Base-by-base conservation (phyloP, 2,113 vertebrate species). In the Nesogale talazaci region DNA sequence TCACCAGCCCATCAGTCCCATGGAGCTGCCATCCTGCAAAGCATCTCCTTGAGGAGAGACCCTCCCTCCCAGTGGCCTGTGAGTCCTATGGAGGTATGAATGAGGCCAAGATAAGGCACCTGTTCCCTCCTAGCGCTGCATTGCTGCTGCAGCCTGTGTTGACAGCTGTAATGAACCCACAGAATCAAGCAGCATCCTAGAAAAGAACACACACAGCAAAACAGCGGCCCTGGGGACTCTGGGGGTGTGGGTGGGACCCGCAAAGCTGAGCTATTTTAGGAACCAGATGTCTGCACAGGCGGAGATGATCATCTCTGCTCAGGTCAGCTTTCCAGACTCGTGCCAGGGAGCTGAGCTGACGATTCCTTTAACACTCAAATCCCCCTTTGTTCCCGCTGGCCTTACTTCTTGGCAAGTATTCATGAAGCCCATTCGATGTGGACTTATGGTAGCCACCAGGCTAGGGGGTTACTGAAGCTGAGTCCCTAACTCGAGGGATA, bases 271-370 rank as follows among this genome's bases (percentile, higher is more conserved):
- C 67, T 93, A 87, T 94, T 81, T 77, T 27, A 76, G 82, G 88
- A 96, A 70, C 70, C 88, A 78, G 95, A 93, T 56, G 88, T 75
- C 77, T 27, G 14, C 1, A 2, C 72, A 14, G 25, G 82, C 20
- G 67, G n/a, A 84, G 56, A 42, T 0, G 9, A 15, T 17, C 2
- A 0, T 46, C 74, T 92, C 92, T 38, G 76, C 67, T 11, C 31
- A 31, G 46, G 29, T 57, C 38, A 16, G 61, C 85, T 81, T 67
- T 59, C 78, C 67, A 76, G 83, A 61, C 52, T 61, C 5, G 6
- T 16, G n/a, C 31, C 36, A 20, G 72, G 25, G 38, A 57, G 90
- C 82, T 31, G n/a, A 89, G 52, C 72, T 77, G 46, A 90, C 34
- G 0, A n/a, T 78, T 38, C 83, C 42, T 63, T 34, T 59, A 27